Conservation (phyloP, 2,113 vertebrate genomes). For the Phaetusa simplex region DNA sequence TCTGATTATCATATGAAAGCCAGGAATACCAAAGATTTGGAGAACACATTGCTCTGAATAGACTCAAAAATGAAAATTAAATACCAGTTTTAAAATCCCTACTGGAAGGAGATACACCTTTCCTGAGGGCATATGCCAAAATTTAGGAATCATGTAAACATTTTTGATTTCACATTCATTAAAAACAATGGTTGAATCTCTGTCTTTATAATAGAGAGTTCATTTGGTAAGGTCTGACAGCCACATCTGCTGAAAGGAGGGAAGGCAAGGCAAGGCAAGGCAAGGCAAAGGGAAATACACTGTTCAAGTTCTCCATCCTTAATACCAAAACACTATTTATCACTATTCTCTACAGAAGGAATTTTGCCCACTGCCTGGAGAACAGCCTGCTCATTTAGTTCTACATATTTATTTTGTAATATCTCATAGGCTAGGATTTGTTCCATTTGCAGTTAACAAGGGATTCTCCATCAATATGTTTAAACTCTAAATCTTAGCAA, state of each 20-base stretch:
- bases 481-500: neutral
- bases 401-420: neutral
- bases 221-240: neutral
- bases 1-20: constrained; percentile 57
- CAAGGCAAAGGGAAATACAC: neutral
- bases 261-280: neutral
- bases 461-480: neutral
- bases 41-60: neutral
- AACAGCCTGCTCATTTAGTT: neutral
- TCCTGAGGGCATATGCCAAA: neutral
- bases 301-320: neutral
- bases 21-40: constrained; percentile 17
- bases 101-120: neutral
- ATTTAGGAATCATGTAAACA: neutral
- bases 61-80: constrained; percentile 1
- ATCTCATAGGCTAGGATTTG: neutral
- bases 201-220: neutral
- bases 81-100: neutral
- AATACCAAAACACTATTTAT: neutral
- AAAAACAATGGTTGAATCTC: neutral
- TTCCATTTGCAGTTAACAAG: neutral
- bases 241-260: neutral
- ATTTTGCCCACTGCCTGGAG: neutral
- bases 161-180: neutral
- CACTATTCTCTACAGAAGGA: neutral